These are phyloP conservation scores for Muscicapa comitata DNA, from an alignment of 2,797 vertebrate genomes.

Conservation along the genomic window DNA sequence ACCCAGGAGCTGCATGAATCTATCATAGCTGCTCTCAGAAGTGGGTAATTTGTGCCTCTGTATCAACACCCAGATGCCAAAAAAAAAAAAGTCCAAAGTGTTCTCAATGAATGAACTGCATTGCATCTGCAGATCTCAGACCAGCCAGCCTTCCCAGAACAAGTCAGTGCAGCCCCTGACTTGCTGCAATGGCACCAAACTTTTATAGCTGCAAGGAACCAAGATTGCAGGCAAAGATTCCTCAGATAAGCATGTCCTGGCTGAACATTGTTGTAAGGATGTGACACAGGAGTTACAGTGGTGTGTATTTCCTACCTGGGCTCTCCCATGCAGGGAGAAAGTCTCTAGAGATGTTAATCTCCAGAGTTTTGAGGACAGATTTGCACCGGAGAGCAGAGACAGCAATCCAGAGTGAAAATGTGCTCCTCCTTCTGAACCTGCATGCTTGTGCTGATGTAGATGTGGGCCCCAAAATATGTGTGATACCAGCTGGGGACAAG, in stretches of 20 bases:
- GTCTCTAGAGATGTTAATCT: not conserved
- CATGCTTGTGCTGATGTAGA: not conserved
- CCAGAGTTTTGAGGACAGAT: not conserved
- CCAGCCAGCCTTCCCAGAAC: not conserved
- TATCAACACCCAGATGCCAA: not conserved
- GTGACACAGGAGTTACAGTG: not conserved
- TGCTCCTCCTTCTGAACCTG: not conserved
- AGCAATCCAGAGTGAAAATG: not conserved
- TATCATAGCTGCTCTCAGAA: constrained; percentile 1
- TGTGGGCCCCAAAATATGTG: not conserved
- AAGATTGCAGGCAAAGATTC: not conserved
- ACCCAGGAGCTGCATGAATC: constrained; percentile 22
- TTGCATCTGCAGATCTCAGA: not conserved
- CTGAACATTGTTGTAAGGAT: not conserved
- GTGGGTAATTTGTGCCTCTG: not conserved
- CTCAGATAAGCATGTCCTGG: not conserved
- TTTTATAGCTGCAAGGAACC: constrained; percentile 19
- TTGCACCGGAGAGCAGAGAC: not conserved
- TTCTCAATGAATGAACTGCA: not conserved
- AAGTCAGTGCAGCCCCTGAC: not conserved
- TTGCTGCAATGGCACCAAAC: not conserved
- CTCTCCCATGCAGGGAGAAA: not conserved
- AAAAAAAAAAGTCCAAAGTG: not conserved
- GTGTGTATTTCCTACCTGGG: not conserved
- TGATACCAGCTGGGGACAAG: not conserved